Conservation (phyloP, 2,113 vertebrate species). For the Plectropomus leopardus region DNA sequence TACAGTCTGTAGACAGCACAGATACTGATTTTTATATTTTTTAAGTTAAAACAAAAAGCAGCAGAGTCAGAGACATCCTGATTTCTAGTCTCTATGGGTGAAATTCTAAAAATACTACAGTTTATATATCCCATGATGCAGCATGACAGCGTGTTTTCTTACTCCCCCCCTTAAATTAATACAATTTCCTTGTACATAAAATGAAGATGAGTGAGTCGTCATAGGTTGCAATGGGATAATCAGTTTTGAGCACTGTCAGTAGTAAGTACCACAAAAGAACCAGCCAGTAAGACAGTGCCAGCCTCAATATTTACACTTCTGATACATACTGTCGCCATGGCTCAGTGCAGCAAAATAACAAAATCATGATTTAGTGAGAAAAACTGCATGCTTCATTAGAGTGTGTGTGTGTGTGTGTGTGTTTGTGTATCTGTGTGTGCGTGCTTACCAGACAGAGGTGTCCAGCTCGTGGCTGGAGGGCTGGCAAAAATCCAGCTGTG, state of each 20-base stretch:
- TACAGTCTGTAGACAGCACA: too few species aligned
- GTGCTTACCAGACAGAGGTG: conserved; percentile 92
- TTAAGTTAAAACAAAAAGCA: too few species aligned
- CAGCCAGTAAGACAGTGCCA: background rate
- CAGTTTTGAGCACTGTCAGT: background rate
- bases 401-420: conserved; percentile 9
- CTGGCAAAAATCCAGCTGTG: conserved; percentile 95
- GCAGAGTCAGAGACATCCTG: background rate
- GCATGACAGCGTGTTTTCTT: background rate
- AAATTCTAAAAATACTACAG: too few species aligned
- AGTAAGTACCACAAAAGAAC: too few species aligned
- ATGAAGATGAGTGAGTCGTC: background rate
- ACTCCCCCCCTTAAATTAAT: background rate
- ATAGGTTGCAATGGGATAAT: background rate
- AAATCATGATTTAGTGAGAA: background rate
- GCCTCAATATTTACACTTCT: background rate
- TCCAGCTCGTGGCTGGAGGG: conserved; percentile 91
- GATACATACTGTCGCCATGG: background rate
- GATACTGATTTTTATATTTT: too few species aligned
- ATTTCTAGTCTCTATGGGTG: background rate
- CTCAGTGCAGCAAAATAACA: background rate
- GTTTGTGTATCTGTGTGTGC: conserved; percentile 19
- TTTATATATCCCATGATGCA: background rate
- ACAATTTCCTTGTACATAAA: background rate
- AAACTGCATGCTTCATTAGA: background rate